These are phyloP conservation scores for Tridacna crocea DNA, from an alignment of 2,888 invertebrate species.

Conservation along the genomic window DNA sequence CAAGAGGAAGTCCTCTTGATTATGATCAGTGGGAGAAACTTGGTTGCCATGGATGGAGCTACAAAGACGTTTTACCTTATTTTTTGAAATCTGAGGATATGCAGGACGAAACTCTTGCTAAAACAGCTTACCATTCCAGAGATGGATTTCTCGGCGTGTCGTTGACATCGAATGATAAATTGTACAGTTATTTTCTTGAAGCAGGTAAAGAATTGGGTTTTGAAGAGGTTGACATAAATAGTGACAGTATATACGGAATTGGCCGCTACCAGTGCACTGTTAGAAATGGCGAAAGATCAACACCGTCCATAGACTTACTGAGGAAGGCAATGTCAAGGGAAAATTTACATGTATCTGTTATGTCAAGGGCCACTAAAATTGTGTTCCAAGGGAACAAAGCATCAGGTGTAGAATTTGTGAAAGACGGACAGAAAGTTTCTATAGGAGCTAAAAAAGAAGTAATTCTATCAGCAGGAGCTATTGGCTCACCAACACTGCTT, in stretches of 20 bases:
- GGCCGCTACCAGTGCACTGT: neutral
- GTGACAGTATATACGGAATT: neutral
- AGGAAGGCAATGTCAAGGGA: neutral
- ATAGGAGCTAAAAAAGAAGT: neutral
- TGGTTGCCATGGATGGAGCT: constrained; percentile 5
- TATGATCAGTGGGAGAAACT: constrained; percentile 1
- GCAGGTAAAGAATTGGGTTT: constrained; percentile 6
- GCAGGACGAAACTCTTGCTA: neutral
- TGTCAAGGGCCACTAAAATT: neutral
- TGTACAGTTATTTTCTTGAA: neutral
- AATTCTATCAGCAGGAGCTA: neutral
- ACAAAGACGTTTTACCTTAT: constrained; percentile 4
- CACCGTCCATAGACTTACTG: neutral
- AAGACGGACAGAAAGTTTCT: neutral
- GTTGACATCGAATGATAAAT: neutral
- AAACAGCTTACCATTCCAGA: neutral
- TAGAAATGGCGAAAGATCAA: neutral
- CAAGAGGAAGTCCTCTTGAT: neutral
- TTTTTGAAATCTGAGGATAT: constrained; percentile 7
- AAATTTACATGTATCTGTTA: neutral
- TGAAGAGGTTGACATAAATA: neutral
- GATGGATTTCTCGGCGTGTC: neutral
- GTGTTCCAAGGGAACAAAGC: neutral
- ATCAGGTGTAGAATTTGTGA: neutral
- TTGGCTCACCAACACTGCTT: constrained; percentile 2